Percentiles rank a stretch among this genome's conserved stretches.
Conservation (phyloP, 1,140 invertebrate species). For the Drosophila parabipectinata region DNA sequence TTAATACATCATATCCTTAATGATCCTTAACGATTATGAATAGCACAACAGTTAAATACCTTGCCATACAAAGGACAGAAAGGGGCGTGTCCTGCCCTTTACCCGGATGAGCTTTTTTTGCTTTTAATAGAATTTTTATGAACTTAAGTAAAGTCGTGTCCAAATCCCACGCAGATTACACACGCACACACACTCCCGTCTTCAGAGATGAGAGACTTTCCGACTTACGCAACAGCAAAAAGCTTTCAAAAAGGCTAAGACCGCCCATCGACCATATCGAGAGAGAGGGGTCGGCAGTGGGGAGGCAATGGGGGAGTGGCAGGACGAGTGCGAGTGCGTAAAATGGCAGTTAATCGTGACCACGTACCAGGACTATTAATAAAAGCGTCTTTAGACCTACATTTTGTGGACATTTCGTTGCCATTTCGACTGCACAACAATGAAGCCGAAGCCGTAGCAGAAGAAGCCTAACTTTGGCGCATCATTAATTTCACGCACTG, state of each 20-base stretch:
- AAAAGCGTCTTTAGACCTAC: constrained; percentile 79
- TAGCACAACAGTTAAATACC: constrained; percentile 35
- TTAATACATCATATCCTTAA: background rate
- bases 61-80: constrained; percentile 23
- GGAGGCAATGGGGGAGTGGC: constrained; percentile 20
- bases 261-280: constrained; percentile 31
- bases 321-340: constrained; percentile 66
- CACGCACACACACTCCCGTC: constrained; percentile 40
- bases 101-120: constrained; percentile 35
- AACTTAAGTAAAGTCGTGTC: constrained; percentile 81
- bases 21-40: constrained; percentile 31
- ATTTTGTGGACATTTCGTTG: constrained; percentile 74
- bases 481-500: constrained; percentile 79
- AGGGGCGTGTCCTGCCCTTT: constrained; percentile 33
- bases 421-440: constrained; percentile 59
- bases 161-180: constrained; percentile 76
- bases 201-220: constrained; percentile 55
- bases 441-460: constrained; percentile 41
- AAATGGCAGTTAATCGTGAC: constrained; percentile 81
- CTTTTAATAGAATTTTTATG: constrained; percentile 81
- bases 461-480: constrained; percentile 70
- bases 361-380: constrained; percentile 81
- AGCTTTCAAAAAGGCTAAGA: constrained; percentile 78
- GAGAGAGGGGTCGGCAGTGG: background rate
- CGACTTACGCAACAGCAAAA: constrained; percentile 81